Conservation (phyloP, 2,797 vertebrate species). For the Molossus molossus region DNA sequence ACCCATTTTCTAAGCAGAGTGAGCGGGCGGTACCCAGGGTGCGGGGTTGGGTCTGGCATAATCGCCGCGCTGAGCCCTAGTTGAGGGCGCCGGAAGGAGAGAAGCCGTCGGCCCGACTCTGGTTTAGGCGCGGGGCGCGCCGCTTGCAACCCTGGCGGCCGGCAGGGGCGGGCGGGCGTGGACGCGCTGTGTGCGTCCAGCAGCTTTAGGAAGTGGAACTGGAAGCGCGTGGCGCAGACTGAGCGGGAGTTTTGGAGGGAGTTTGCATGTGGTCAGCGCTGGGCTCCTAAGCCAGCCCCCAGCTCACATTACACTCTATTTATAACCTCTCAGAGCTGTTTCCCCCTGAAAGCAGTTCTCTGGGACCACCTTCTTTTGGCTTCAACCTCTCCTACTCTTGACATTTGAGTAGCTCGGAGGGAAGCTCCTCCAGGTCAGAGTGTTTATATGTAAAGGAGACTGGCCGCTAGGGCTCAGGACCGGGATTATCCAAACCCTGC, state of each 20-base stretch:
- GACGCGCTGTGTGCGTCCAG: background rate
- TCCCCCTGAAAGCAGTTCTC: slow-evolving; percentile 94
- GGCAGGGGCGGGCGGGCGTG: slow-evolving; percentile 42
- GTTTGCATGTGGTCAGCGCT: slow-evolving; percentile 96
- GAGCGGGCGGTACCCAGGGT: background rate
- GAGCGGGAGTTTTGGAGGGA: slow-evolving; percentile 92
- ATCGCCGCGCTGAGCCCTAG: accelerated
- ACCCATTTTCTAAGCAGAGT: background rate
- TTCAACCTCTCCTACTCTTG: slow-evolving; percentile 90
- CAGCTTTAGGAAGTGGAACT: slow-evolving; percentile 76
- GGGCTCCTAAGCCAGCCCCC: slow-evolving; percentile 97
- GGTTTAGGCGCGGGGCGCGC: background rate
- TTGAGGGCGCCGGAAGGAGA: accelerated
- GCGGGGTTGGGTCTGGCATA: accelerated
- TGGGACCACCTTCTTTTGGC: slow-evolving; percentile 96
- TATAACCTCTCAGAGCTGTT: slow-evolving; percentile 96
- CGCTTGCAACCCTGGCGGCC: background rate
- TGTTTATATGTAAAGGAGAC: slow-evolving; percentile 87
- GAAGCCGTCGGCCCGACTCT: accelerated
- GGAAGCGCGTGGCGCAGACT: slow-evolving; percentile 82
- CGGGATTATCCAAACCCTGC: slow-evolving; percentile 59
- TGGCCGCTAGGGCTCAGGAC: slow-evolving; percentile 83
- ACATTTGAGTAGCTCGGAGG: slow-evolving; percentile 93
- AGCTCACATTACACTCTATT: slow-evolving; percentile 99
- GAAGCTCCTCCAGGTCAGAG: slow-evolving; percentile 91